A percentile compares a stretch with the other conserved stretches of the same genome.
phyloP scores from a whole-genome alignment of 2,113 vertebrate genomes.

The Tragelaphus scriptus region DNA sequence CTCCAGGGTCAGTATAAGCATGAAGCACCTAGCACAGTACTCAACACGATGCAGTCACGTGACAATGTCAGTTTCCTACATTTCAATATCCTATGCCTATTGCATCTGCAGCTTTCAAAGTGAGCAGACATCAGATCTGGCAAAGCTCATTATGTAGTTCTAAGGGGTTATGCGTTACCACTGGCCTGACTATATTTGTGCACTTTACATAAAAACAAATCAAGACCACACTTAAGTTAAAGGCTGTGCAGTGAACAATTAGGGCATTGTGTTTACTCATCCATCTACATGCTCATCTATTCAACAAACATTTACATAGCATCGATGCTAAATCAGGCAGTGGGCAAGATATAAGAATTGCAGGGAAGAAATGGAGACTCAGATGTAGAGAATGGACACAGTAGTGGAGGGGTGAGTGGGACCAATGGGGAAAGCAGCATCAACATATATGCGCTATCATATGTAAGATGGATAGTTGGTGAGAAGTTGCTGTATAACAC shows the following conservation, averaged over 20 bases:
- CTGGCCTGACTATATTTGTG: fast-evolving
- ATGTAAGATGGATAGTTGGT: neutral
- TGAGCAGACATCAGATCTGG: neutral
- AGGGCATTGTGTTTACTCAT: neutral
- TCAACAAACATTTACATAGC: neutral
- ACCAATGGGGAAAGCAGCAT: neutral
- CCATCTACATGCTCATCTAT: neutral
- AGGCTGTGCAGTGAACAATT: neutral
- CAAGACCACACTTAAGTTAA: neutral
- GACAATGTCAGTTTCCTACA: neutral
- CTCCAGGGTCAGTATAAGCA: neutral
- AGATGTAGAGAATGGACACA: neutral
- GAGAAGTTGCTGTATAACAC: neutral
- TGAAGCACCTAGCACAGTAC: neutral
- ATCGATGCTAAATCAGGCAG: neutral
- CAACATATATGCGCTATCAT: neutral
- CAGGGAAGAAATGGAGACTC: neutral
- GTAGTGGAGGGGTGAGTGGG: neutral
- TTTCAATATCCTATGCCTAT: neutral
- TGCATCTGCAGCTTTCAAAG: neutral
- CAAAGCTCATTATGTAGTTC: too few relatives aligned
- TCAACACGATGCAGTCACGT: fast-evolving
- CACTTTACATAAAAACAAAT: neutral
- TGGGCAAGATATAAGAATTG: neutral
- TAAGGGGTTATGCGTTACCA: neutral